Evolutionary conservation across 2,797 vertebrate species (phyloP), one percentile per base, ranked within the genome.

Genomic region (Poecilia picta): DNA sequence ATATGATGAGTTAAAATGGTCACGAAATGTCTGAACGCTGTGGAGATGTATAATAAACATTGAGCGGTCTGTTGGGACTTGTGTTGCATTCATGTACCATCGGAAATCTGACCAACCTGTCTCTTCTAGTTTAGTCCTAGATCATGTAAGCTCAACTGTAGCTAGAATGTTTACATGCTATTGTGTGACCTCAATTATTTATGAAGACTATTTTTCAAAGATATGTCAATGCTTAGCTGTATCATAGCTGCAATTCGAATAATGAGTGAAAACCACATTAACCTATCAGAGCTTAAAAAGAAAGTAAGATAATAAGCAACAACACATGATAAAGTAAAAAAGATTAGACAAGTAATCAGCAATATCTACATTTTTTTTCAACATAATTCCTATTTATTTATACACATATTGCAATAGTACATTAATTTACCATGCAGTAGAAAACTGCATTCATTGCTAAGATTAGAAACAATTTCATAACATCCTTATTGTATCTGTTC

Each of bases 1-100:
- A 0, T 31, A 36, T 28, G 68, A 39, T 36, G 20, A 1, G 16
- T 39, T 0, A 1, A 53, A 1, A 16, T 4, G 11, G 43, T 46
- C 47, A 73, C 2, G 45, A 8, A 70, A 20, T 70, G 28, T 2
- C 10, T 23, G 1, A 20, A 33, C 25, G 31, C 71, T 62, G 46
- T 43, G 12, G 25, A 33, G 28, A 0, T 55, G 6, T 68, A 74
- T 39, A 78, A 39, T 72, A 83, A 89, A 89, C 78, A 79, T 0
- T 5, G n/a, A 20, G 16, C 55, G 28, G 47, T 46, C 31, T 77
- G 83, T 87, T 51, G 73, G 53, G 80, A 53, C 68, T 25, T 4
- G 2, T 28, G 92, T 70, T 39, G 78, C 87, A 8, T 93, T 92
- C 73, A 82, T 0, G 74, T 45, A 23, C 77, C 13, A 71, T 84